Conservation (phyloP, 2,797 vertebrate genomes). For the Melopsittacus undulatus region DNA sequence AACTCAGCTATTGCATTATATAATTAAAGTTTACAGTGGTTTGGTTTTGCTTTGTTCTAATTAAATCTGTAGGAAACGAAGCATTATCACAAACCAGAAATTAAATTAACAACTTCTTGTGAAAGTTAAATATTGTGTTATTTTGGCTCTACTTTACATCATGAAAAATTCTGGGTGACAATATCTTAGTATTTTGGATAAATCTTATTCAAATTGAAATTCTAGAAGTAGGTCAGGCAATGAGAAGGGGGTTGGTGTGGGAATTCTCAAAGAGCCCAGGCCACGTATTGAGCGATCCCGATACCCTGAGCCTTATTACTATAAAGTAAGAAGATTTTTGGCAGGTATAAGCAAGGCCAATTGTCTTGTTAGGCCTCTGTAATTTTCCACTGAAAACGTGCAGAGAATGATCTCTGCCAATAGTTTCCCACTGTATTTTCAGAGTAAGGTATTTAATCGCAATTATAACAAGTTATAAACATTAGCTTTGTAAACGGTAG, state of each 20-base stretch:
- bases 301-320: too few species aligned
- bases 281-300: too few species aligned
- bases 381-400: too few species aligned
- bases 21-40: neutral
- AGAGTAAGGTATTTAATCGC: too few species aligned
- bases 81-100: neutral
- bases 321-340: too few species aligned
- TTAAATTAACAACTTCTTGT: neutral
- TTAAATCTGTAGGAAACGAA: neutral
- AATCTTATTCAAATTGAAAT: neutral
- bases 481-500: too few species aligned
- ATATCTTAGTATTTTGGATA: neutral
- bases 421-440: too few species aligned
- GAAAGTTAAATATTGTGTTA: neutral
- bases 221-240: neutral
- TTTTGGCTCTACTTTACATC: neutral
- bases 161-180: neutral
- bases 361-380: too few species aligned
- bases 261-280: too few species aligned
- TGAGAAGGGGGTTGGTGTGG: neutral
- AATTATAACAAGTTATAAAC: too few species aligned
- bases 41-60: neutral
- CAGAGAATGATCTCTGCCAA: too few species aligned
- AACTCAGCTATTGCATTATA: neutral
- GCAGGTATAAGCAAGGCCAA: too few species aligned